Evolutionary conservation across 2,797 vertebrate species (phyloP).

Genomic region (Potorous gilbertii): DNA sequence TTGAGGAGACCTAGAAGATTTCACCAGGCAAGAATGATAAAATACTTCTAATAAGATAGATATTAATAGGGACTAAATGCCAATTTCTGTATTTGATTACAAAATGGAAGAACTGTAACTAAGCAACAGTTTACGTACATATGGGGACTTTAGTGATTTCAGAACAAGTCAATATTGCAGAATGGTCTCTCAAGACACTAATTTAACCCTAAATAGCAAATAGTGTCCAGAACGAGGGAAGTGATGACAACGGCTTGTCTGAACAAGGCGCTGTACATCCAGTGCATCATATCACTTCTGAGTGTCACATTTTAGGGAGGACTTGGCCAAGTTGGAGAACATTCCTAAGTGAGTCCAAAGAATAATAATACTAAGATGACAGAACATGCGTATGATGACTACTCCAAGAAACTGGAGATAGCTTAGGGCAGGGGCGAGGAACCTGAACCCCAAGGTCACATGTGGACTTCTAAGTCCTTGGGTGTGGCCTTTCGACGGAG

Average conservation of each 20-base stretch:
- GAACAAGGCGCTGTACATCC: neutral
- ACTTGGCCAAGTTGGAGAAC: neutral
- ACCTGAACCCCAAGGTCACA: no score
- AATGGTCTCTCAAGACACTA: neutral
- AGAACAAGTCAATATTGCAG: neutral
- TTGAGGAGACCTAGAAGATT: neutral
- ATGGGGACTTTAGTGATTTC: neutral
- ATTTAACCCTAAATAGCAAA: neutral
- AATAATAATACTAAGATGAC: neutral
- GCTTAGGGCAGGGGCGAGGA: no score
- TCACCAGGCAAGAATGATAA: neutral
- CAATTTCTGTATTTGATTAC: neutral
- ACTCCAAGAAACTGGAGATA: neutral
- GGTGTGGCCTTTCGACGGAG: no score
- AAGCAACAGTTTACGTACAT: neutral
- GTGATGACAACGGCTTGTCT: neutral
- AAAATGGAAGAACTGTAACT: neutral
- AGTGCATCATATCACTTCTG: neutral
- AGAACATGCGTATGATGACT: neutral
- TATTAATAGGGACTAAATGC: neutral
- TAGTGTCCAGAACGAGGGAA: neutral
- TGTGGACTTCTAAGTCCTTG: no score
- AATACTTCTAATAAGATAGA: neutral
- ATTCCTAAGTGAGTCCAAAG: neutral
- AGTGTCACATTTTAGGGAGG: neutral